Evolutionary conservation across 2,797 vertebrate genomes (phyloP), one percentile per base, ranked within the genome.

Genomic region (Neostethus bicornis): DNA sequence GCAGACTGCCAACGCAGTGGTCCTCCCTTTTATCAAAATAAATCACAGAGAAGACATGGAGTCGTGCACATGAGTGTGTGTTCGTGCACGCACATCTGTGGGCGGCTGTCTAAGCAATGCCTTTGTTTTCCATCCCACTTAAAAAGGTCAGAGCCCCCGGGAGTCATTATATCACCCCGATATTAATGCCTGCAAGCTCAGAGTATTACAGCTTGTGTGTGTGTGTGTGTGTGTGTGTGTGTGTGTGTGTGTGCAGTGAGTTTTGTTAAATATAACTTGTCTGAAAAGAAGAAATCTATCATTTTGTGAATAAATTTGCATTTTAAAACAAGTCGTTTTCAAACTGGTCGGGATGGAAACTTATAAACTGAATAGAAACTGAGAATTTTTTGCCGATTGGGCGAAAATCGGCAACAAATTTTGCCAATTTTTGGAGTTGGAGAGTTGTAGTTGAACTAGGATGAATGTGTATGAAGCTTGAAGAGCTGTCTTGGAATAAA

Each of bases 111-210:
- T 83, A 81, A 85, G 84, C 53, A 17, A 62, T 64, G 77, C 75
- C 76, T 87, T 88, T 90, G 89, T 89, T 91, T 91, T 89, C 82
- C 77, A 81, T 90, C 83, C 86, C 86, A 89, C 86, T 91, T 91
- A 89, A 51, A 83, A 90, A 87, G 90, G 86, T 91, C 83, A 51
- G 31, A 47, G 64, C 87, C 77, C 85, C 43, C 13, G 85, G 82
- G 88, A 84, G 86, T 76, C 82, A 81, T 90, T 81, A 86, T 52
- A 75, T 81, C 68, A 56, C 47, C 57, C 75, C 51, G 68, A 82
- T 85, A 85, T 86, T 75, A 77, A 77, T 71, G 69, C 56, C 32
- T 77, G 57, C 70, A 66, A 79, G 80, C 75, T 45, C 66, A 66
- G 74, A 72, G 55, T 69, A 79, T 77, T 71, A 61, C 62, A n/a